These are phyloP conservation scores for Tipula vernalis DNA, from an alignment of 2,888 invertebrate genomes.

Conservation along the genomic window DNA sequence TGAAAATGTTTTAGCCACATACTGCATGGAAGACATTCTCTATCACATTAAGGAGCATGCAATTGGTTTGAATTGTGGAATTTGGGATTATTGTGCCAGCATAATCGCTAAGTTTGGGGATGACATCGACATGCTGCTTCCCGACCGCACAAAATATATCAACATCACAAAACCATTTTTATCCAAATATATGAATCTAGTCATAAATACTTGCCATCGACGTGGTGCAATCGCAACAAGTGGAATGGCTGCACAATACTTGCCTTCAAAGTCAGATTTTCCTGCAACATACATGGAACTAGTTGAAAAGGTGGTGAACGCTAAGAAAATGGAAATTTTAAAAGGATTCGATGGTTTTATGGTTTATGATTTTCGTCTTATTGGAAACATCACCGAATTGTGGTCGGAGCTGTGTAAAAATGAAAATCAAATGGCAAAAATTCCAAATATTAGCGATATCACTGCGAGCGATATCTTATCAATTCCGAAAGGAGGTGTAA, in stretches of 20 bases:
- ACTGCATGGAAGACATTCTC: conserved; percentile 57
- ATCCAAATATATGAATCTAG: conserved; percentile 46
- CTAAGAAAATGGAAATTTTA: conserved; percentile 44
- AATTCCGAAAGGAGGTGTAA: conserved; percentile 50
- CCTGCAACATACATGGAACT: conserved; percentile 34
- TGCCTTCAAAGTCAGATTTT: conserved; percentile 29
- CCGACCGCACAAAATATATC: conserved; percentile 55
- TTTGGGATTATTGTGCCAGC: conserved; percentile 61
- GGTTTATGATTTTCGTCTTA: conserved; percentile 51
- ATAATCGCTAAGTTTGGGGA: conserved; percentile 49
- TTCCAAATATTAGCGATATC: conserved; percentile 31
- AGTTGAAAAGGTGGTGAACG: conserved; percentile 37
- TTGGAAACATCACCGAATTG: conserved; percentile 43
- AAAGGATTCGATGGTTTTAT: conserved; percentile 55
- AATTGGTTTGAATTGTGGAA: conserved; percentile 57
- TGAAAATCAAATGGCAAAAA: conserved; percentile 41
- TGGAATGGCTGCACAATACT: conserved; percentile 52
- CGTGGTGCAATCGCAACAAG: conserved; percentile 51
- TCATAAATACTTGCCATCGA: conserved; percentile 45
- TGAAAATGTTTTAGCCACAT: conserved; percentile 54
- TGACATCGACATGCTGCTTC: conserved; percentile 37
- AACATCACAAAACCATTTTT: conserved; percentile 52
- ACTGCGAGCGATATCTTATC: conserved; percentile 40
- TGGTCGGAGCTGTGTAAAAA: conserved; percentile 37
- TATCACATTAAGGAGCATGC: conserved; percentile 52